Conservation (phyloP, 1,140 invertebrate genomes). For the Scaptomyza pallida region DNA sequence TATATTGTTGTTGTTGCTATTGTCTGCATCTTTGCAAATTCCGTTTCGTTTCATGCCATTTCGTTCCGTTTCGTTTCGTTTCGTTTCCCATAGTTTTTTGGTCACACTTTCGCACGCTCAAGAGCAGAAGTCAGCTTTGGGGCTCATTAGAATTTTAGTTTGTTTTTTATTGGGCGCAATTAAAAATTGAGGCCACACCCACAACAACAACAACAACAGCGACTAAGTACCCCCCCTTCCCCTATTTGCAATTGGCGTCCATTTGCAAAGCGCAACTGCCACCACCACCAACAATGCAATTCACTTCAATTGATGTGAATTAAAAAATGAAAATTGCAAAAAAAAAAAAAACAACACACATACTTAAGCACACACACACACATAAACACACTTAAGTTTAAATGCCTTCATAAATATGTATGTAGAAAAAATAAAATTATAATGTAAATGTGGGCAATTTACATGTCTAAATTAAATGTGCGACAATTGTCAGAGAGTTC, state of each 20-base stretch:
- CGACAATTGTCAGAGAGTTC: conserved; percentile 58
- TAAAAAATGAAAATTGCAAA: conserved; percentile 71
- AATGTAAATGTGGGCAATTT: conserved; percentile 61
- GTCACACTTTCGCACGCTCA: conserved; percentile 70
- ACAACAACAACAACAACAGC: conserved; percentile 33
- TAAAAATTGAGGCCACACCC: conserved; percentile 46
- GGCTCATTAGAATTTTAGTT: conserved; percentile 75
- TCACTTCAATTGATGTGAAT: conserved; percentile 75
- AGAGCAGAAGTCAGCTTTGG: too few relatives aligned
- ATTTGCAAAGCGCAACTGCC: conserved; percentile 7
- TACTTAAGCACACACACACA: conserved; percentile 35
- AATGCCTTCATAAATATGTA: conserved; percentile 26
- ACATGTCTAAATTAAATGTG: conserved; percentile 66
- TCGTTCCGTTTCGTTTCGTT: conserved; percentile 10
- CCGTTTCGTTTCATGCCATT: background rate
- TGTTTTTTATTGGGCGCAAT: conserved; percentile 74
- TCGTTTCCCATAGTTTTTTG: conserved; percentile 6
- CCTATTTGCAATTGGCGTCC: conserved; percentile 17
- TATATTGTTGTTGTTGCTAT: conserved; percentile 34
- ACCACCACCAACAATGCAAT: conserved; percentile 48
- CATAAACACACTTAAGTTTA: background rate
- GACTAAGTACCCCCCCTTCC: background rate
- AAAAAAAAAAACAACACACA: conserved; percentile 5
- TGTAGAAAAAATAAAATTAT: background rate
- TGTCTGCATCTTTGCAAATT: background rate